Base-by-base conservation (phyloP, 2,888 invertebrate species). In the Xylota sylvarum region DNA sequence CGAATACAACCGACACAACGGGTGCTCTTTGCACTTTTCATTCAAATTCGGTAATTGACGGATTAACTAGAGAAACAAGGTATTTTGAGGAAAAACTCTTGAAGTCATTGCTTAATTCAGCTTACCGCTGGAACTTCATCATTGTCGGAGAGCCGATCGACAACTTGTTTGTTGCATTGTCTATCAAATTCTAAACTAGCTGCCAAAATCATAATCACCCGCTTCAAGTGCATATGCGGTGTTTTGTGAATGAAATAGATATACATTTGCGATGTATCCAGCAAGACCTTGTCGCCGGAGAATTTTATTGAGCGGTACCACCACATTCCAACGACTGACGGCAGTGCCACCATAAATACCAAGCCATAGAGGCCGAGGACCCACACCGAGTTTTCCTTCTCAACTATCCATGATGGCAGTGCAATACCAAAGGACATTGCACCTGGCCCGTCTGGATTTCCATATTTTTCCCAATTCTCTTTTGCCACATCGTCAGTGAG, bases 381-480 rank as follows among this genome's bases (percentile, higher is more conserved):
- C 98, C 98, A 99, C 27, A 99, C 96, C 89, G 99, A 99, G 92
- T 99, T 99, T 93, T 99, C 98, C 92, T 99, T 98, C 91, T 99
- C 99, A 9, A 99, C 98, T 92, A 99, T 98, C 99, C 99, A 99
- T 72, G 99, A 99, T 5, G 99, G 99, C 70, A 99, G 93, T 6
- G 99, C 99, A 91, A 99, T 99, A 79, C 99, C 99, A 94, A 99
- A 99, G 90, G 98, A 98, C 96, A 98, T 99, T 27, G 98, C 99
- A 88, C 98, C 99, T 0, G 99, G 99, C 3, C 99, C 99, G 94
- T 99, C 99, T 0, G 99, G 99, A 94, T 99, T 99, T 23, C 99
- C 99, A 94, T 99, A 98, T 92, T 97, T 97, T 91, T 99, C 98
- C 98, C 98, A 99, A 93, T 99, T 99, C 91, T 96, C 96, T 88